Percentiles rank a stretch among this genome's conserved stretches.
Conservation (phyloP, 2,797 vertebrate genomes). For the Chrysocyon brachyurus region DNA sequence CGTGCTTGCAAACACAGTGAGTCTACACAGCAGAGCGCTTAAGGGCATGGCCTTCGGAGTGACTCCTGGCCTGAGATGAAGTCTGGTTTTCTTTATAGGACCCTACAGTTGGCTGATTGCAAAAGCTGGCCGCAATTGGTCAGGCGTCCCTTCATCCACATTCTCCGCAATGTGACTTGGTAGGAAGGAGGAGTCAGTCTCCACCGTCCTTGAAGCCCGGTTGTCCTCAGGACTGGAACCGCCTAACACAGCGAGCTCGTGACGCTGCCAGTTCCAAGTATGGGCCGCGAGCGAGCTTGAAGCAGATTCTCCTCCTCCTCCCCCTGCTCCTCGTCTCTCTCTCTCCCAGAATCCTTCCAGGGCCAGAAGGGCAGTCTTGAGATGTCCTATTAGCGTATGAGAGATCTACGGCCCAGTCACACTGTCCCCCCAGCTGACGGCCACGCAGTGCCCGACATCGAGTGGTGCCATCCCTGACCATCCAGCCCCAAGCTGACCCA, state of each 20-base stretch:
- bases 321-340: fast-evolving
- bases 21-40: neutral
- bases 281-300: neutral
- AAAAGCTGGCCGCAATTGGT: neutral
- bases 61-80: neutral
- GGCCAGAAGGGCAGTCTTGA: neutral
- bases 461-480: too few relatives aligned
- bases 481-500: neutral
- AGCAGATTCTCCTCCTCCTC: too few relatives aligned
- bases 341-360: neutral
- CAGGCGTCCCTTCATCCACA: neutral
- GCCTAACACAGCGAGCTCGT: too few relatives aligned
- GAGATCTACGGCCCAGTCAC: fast-evolving
- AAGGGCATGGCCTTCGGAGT: neutral
- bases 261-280: neutral
- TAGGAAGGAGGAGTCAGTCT: neutral
- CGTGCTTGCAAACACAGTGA: neutral
- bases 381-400: neutral
- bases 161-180: neutral
- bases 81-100: neutral
- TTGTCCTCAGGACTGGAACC: neutral
- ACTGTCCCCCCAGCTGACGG: neutral
- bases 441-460: neutral
- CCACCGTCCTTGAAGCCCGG: neutral
- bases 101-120: neutral